Percentiles rank a stretch among this genome's conserved stretches.
Conservation (phyloP, 1,140 invertebrate species). For the Drosophila yakuba region DNA sequence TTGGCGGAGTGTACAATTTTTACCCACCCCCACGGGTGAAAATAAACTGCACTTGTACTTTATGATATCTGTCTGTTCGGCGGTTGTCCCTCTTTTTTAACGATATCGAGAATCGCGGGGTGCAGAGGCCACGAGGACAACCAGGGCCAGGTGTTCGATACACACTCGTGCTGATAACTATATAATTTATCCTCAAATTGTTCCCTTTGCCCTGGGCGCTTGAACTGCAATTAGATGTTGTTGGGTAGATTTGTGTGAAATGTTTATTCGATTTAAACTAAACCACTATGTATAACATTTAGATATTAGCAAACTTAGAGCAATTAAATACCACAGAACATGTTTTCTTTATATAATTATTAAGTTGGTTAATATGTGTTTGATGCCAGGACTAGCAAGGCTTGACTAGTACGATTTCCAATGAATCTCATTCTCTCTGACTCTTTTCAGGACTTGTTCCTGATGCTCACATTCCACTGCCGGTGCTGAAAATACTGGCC, state of each 20-base stretch:
- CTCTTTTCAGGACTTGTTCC: background rate
- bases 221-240: constrained; percentile 63
- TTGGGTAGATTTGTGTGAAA: constrained; percentile 47
- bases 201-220: constrained; percentile 52
- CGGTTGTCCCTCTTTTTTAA: constrained; percentile 49
- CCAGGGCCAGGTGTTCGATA: constrained; percentile 80
- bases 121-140: constrained; percentile 42
- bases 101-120: constrained; percentile 56
- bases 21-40: constrained; percentile 48
- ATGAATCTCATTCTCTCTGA: constrained; percentile 20
- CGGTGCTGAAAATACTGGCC: constrained; percentile 58
- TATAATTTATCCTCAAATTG: constrained; percentile 64
- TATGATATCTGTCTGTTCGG: constrained; percentile 48
- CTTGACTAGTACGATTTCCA: constrained; percentile 62
- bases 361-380: constrained; percentile 46
- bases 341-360: constrained; percentile 64
- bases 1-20: constrained; percentile 12
- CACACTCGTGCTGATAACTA: constrained; percentile 66
- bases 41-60: constrained; percentile 63
- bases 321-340: constrained; percentile 84
- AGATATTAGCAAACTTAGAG: constrained; percentile 82
- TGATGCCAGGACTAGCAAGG: constrained; percentile 52
- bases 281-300: constrained; percentile 78
- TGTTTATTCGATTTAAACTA: constrained; percentile 77
- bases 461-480: constrained; percentile 34